Evolutionary conservation across 2,113 vertebrate species (phyloP).

Genomic region (Syngnathus scovelli): DNA sequence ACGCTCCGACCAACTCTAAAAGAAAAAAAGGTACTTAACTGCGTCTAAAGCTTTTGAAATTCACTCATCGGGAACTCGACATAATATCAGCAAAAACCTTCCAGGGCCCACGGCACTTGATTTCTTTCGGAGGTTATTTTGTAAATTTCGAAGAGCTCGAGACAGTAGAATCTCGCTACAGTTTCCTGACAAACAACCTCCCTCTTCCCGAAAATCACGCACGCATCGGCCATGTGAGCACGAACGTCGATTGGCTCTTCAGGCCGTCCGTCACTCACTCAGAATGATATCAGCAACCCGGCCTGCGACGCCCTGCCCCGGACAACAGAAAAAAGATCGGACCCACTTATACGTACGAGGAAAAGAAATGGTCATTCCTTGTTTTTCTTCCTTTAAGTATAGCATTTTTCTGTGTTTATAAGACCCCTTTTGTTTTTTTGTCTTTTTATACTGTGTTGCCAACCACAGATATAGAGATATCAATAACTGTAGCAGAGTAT

Average conservation of each 20-base stretch:
- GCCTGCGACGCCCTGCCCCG: too few relatives aligned
- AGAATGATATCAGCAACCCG: background rate
- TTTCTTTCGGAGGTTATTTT: background rate
- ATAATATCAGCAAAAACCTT: background rate
- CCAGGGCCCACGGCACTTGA: background rate
- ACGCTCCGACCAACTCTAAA: constrained; percentile 19
- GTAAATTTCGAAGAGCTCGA: background rate
- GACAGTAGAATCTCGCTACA: constrained; percentile 9
- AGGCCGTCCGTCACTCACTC: constrained; percentile 23
- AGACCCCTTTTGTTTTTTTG: too few relatives aligned
- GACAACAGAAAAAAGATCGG: background rate
- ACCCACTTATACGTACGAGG: too few relatives aligned
- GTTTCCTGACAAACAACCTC: constrained; percentile 68
- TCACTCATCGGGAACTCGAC: background rate
- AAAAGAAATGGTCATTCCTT: too few relatives aligned
- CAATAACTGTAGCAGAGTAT: background rate
- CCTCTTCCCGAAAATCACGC: constrained; percentile 72
- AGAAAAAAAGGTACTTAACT: background rate
- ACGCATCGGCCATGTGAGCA: constrained; percentile 13
- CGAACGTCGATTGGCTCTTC: constrained; percentile 53
- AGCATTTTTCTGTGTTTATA: too few relatives aligned
- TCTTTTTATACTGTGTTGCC: too few relatives aligned
- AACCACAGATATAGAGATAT: background rate
- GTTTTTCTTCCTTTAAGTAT: too few relatives aligned
- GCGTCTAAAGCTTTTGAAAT: background rate